Evolutionary conservation across 2,888 invertebrate species (phyloP), one percentile per base, ranked within the genome.

Genomic region (Ceramica pisi): DNA sequence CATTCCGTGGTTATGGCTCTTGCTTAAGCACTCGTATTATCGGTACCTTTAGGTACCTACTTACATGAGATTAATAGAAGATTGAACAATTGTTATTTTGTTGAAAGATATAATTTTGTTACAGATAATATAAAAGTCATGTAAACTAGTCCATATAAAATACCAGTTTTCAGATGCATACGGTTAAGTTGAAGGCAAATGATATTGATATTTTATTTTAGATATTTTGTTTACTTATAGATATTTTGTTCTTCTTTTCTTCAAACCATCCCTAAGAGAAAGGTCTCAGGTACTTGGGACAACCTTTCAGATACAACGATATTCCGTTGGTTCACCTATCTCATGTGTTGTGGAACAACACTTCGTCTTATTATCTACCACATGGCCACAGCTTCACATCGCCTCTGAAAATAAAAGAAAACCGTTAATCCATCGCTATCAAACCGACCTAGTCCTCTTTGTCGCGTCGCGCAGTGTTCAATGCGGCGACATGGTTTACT

Each of bases 401-500:
- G 7, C 12, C 4, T 9, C 44, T 38, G 12, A 51, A 50, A 48
- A 67, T 48, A 44, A 38, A 67, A 67, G 14, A 19, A 12, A 0
- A 50, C 19, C 68, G 21, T 10, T 75, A 56, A 76, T 73, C 61
- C 65, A 60, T 41, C 68, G 80, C 83, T 67, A 48, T 67, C 72
- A 77, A 12, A 76, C 48, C 50, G 71, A 75, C 81, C 75, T 26
- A 50, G 35, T 21, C 80, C 72, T 72, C 41, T 66, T 57, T 53
- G 67, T 65, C 53, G 74, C 63, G 79, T 71, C 64, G 80, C 67
- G 68, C 64, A 68, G 76, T 71, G 64, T 67, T 84, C 68, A 71
- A 80, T 80, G 72, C 70, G 81, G 71, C 80, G 75, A 82, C 83
- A 82, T 81, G 83, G 82, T 83, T 83, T 75, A 79, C 75, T 78